Percentiles rank a stretch among this genome's conserved stretches.
These are phyloP conservation scores for Brachystomella parvula DNA, from an alignment of 1,140 invertebrate species.

Conservation along the genomic window DNA sequence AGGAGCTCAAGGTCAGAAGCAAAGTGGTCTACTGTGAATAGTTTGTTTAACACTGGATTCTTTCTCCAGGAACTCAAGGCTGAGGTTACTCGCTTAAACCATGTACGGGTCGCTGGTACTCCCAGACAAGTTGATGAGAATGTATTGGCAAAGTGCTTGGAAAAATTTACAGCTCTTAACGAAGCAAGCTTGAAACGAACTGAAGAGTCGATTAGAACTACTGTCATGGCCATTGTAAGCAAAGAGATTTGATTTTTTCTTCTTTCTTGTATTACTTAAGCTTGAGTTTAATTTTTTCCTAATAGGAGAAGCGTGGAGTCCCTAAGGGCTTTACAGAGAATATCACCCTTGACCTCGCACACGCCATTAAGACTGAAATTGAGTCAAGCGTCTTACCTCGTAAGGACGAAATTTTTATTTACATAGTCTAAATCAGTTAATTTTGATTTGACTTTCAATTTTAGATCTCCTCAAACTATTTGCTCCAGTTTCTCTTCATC, in stretches of 20 bases:
- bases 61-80: slow-evolving; percentile 30
- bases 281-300: not conserved
- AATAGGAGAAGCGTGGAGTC: slow-evolving; percentile 3
- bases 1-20: slow-evolving; percentile 27
- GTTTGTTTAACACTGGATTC: not conserved
- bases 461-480: slow-evolving; percentile 46
- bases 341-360: not conserved
- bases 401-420: slow-evolving; percentile 15
- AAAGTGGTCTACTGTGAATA: not conserved
- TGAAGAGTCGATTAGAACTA: slow-evolving; percentile 16
- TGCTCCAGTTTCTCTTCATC: slow-evolving; percentile 57
- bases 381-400: slow-evolving; percentile 29
- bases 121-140: not conserved
- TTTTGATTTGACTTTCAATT: not conserved
- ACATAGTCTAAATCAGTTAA: not conserved
- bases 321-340: slow-evolving; percentile 4
- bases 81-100: slow-evolving; percentile 28
- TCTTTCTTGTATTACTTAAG: not conserved
- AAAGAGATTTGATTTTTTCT: not conserved
- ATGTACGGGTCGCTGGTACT: not conserved
- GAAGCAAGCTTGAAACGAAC: slow-evolving; percentile 5
- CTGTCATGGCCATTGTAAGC: slow-evolving; percentile 15
- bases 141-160: not conserved
- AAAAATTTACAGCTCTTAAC: slow-evolving; percentile 19
- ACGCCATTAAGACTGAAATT: slow-evolving; percentile 28